Base-by-base conservation (phyloP, 2,888 invertebrate genomes). In the Mycogona germanica region DNA sequence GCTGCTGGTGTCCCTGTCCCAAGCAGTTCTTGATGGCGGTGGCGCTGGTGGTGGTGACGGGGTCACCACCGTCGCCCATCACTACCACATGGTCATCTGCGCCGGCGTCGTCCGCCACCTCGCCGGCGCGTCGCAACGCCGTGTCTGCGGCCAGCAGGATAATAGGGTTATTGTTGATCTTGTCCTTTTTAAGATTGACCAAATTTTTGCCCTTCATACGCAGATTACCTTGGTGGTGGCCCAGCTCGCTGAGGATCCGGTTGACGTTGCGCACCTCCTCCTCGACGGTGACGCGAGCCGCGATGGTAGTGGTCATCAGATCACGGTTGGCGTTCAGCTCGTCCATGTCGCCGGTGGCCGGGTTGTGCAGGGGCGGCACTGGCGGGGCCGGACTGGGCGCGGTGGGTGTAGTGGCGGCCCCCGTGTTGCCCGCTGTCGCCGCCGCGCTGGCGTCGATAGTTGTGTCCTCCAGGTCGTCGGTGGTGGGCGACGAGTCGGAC, bases 11-110 rank as follows among this genome's bases (percentile, higher is more conserved):
- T n/a, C n/a, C n/a, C n/a, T n/a, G n/a, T n/a, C n/a, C n/a, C n/a
- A n/a, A n/a, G 5, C 68, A 68, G 55, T n/a, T n/a, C n/a, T n/a
- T n/a, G n/a, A n/a, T n/a, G n/a, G n/a, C n/a, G n/a, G n/a, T n/a
- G n/a, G n/a, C n/a, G n/a, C n/a, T n/a, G n/a, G n/a, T n/a, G n/a
- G n/a, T n/a, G n/a, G n/a, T n/a, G n/a, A n/a, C n/a, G n/a, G n/a
- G n/a, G n/a, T n/a, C n/a, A n/a, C n/a, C n/a, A n/a, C n/a, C n/a
- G 70, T 65, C 60, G 70, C n/a, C n/a, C n/a, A n/a, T 65, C 58
- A 70, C 70, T 53, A 71, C 63, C 58, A 49, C 65, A 64, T 60
- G 66, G 61, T 54, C 73, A n/a, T n/a, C n/a, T n/a, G n/a, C n/a
- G n/a, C n/a, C n/a, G n/a, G n/a, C n/a, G n/a, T n/a, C n/a, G n/a